These are phyloP conservation scores for Mormyrus iriodes DNA, from an alignment of 2,113 vertebrate genomes.

Conservation along the genomic window DNA sequence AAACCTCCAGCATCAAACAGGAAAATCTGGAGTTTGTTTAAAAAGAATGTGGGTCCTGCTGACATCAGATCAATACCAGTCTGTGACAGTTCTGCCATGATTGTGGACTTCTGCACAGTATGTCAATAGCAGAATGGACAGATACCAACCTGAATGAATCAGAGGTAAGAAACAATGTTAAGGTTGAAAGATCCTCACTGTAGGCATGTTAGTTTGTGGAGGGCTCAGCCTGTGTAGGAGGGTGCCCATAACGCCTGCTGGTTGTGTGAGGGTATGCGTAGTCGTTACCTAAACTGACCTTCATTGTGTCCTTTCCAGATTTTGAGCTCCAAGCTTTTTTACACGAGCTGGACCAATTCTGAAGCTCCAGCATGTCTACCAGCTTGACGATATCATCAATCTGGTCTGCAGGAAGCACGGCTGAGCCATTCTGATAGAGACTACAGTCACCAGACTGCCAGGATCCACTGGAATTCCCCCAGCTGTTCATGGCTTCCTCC, in stretches of 20 bases:
- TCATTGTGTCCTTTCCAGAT: conserved; percentile 42
- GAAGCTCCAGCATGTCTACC: conserved; percentile 68
- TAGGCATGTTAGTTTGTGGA: background rate
- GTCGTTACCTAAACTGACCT: conserved; percentile 37
- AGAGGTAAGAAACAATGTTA: background rate
- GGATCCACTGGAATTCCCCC: conserved; percentile 51
- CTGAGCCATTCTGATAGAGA: conserved; percentile 32
- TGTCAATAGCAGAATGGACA: background rate
- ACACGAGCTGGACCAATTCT: conserved; percentile 65
- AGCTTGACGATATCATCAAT: conserved; percentile 59
- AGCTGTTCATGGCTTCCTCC: conserved; percentile 70
- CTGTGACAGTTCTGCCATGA: background rate
- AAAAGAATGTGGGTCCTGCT: background rate
- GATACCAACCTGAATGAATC: background rate
- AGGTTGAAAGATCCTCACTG: background rate
- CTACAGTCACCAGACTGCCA: conserved; percentile 30
- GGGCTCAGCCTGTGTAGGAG: background rate
- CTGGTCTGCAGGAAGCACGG: background rate
- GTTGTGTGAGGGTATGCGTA: background rate
- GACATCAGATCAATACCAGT: background rate
- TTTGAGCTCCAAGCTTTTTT: conserved; percentile 48
- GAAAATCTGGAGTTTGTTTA: background rate
- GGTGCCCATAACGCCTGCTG: background rate
- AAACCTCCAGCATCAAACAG: background rate
- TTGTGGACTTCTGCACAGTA: background rate